Evolutionary conservation across 2,113 vertebrate species (phyloP).

Genomic region (Cyrtonyx montezumae): DNA sequence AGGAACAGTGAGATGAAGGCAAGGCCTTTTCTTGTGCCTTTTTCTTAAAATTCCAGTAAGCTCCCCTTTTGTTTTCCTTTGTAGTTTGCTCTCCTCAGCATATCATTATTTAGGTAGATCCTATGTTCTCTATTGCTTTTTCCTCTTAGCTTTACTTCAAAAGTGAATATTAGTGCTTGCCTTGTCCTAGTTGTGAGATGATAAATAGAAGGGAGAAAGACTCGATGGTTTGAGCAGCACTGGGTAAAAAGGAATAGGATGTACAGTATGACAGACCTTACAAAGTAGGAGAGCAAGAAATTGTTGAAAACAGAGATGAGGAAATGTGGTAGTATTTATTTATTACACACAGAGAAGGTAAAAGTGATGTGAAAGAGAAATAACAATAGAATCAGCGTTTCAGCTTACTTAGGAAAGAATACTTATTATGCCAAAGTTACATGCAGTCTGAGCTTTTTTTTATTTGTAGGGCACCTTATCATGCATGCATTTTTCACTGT

Average conservation of each 20-base stretch:
- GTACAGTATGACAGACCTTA: not conserved
- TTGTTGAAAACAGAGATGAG: not conserved
- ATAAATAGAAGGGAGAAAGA: not conserved
- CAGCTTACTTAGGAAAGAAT: not conserved
- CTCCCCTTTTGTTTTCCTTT: not conserved
- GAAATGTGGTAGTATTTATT: not conserved
- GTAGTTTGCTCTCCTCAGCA: fast-evolving
- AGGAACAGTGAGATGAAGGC: not conserved
- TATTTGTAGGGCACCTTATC: not conserved
- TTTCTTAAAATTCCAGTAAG: not conserved
- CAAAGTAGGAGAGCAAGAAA: not conserved
- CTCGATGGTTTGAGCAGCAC: not conserved
- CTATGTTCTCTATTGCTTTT: not conserved
- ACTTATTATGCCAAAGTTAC: not conserved
- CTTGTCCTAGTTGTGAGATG: not conserved
- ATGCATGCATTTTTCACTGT: not conserved
- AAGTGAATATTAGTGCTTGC: not conserved
- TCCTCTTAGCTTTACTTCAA: not conserved
- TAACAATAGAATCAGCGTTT: not conserved
- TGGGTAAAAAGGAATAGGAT: not conserved
- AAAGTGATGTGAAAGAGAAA: not conserved
- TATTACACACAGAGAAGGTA: not conserved
- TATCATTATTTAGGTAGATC: not conserved
- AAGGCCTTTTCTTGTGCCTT: not conserved
- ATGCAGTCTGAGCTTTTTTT: not conserved